Base-by-base conservation (phyloP, 2,113 vertebrate genomes). In the Enhydra lutris region DNA sequence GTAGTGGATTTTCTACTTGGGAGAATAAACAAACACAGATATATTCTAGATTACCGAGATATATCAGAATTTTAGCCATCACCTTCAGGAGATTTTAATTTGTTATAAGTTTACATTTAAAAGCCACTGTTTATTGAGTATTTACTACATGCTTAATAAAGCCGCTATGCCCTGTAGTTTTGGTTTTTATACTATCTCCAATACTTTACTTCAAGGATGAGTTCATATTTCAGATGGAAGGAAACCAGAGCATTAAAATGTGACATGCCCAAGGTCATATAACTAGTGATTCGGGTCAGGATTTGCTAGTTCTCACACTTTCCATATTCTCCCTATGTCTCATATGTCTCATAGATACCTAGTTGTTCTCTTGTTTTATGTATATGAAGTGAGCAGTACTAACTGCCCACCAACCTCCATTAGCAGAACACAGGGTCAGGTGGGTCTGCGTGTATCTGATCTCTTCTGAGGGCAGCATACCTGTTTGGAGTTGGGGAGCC, bases 191-290 rank as follows among this genome's bases (percentile, higher is more conserved):
- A 11, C 6, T 39, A 91, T 21, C 31, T 50, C 26, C 15, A 73
- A 3, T 18, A 1, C 29, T 76, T 93, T 26, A 89, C 15, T 73
- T 86, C 36, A 69, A 71, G 36, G 50, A 81, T 76, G 59, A 81
- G 21, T 80, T 93, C 29, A 8, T 59, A 42, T 59, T 76, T 83
- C 78, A 95, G 81, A 74, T 81, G 31, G 78, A 91, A 50, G 39
- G 36, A 94, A 78, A 45, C 42, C 24, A 21, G 69, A 79, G 23
- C 45, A 73, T 29, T 47, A 29, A 81, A 69, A 86, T n/a, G 57
- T 47, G 23, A 50, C 42, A 84, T 71, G 7, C 12, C 71, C 13
- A 6, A 78, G 13, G n/a, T 9, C 20, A 21, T n/a, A 0, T 13
- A 81, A 65, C 4, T 45, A 65, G 52, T 1, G 34, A 91, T 36